Evolutionary conservation across 1,140 invertebrate species (phyloP).

Genomic region (Chlorops oryzae): DNA sequence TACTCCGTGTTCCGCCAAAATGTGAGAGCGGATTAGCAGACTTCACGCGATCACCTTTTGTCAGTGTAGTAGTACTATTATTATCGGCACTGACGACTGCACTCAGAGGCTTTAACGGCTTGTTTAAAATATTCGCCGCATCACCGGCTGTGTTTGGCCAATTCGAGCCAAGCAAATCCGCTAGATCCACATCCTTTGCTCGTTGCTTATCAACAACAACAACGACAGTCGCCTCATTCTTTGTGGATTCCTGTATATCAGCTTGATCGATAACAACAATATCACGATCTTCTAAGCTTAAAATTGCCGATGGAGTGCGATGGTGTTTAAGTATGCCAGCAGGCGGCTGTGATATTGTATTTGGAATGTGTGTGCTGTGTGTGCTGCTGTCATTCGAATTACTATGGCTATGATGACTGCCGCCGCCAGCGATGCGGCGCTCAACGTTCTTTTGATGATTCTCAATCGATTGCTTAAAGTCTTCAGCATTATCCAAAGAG

Average conservation of each 20-base stretch:
- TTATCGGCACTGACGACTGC: not conserved
- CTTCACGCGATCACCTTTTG: constrained; percentile 16
- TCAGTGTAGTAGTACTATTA: not conserved
- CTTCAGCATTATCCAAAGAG: constrained; percentile 2
- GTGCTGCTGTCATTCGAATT: not conserved
- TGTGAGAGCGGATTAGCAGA: constrained; percentile 19
- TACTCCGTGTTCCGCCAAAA: not conserved
- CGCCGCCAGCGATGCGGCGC: not conserved
- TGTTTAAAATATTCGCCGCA: constrained; percentile 25
- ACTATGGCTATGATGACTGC: too few species aligned
- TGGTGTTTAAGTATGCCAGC: constrained; percentile 10
- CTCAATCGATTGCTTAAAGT: constrained; percentile 13
- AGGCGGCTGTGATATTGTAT: constrained; percentile 1
- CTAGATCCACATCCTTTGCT: constrained; percentile 37
- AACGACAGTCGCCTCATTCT: constrained; percentile 44
- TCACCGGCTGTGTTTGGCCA: constrained; percentile 41
- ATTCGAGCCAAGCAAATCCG: constrained; percentile 41
- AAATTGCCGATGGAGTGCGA: constrained; percentile 4
- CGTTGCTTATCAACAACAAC: constrained; percentile 26
- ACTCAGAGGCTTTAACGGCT: not conserved
- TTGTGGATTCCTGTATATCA: constrained; percentile 36
- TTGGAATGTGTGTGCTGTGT: constrained; percentile 1
- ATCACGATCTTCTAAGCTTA: constrained; percentile 26
- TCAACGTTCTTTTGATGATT: constrained; percentile 19
- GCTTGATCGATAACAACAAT: constrained; percentile 29